A percentile compares a stretch with the other conserved stretches of the same genome.
These are phyloP conservation scores for Centropristis striata DNA, from an alignment of 2,113 vertebrate genomes.

Conservation along the genomic window DNA sequence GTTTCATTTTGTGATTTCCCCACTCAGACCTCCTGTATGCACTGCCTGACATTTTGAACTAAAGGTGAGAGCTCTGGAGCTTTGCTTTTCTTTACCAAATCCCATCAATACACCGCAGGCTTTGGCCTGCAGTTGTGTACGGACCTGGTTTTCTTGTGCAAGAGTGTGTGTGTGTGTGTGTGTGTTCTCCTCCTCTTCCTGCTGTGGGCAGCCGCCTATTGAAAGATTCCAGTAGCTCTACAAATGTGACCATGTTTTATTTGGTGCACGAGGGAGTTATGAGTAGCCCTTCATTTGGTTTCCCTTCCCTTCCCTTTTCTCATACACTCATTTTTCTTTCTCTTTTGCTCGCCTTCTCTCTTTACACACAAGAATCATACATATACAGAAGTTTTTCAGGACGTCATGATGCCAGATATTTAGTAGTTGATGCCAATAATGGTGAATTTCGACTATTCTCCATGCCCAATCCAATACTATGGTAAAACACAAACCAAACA, in stretches of 20 bases:
- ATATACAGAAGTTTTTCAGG: neutral
- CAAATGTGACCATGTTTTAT: slow-evolving; percentile 41
- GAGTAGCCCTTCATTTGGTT: neutral
- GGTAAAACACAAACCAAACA: too few relatives aligned
- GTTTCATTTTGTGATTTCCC: neutral
- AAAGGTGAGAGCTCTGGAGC: slow-evolving; percentile 41
- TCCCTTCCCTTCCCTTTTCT: neutral
- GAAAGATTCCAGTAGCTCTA: slow-evolving; percentile 34
- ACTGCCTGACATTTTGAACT: slow-evolving; percentile 42
- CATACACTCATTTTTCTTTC: neutral
- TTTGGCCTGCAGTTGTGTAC: slow-evolving; percentile 18
- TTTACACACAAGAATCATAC: neutral
- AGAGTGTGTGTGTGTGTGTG: neutral
- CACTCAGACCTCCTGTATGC: slow-evolving; percentile 26
- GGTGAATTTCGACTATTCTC: too few relatives aligned
- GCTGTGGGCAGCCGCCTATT: slow-evolving; percentile 38
- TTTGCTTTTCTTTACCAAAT: slow-evolving; percentile 46
- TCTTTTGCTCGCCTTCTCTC: neutral
- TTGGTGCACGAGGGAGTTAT: neutral
- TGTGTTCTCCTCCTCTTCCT: slow-evolving; percentile 1
- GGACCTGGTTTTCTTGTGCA: slow-evolving; percentile 5
- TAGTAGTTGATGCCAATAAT: too few relatives aligned
- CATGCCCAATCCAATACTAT: too few relatives aligned
- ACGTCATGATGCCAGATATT: too few relatives aligned
- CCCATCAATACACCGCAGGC: slow-evolving; percentile 50